These are phyloP conservation scores for Epizoanthus rinbou DNA, from an alignment of 92 coral and sea anemone genomes.

Conservation along the genomic window DNA sequence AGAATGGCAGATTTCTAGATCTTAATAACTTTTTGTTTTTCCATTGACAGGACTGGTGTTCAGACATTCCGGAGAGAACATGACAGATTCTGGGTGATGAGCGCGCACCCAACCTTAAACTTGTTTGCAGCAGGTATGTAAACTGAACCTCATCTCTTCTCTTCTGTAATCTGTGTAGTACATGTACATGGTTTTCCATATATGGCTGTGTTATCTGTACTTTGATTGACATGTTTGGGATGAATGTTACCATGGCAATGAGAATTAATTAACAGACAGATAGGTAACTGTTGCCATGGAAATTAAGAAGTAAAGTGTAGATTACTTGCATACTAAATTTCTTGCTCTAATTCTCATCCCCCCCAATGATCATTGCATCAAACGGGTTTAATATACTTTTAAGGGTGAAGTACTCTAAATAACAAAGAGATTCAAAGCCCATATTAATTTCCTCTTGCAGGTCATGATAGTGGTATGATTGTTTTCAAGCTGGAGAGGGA, in stretches of 20 bases:
- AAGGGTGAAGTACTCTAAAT: neutral
- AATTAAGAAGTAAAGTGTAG: too few species aligned
- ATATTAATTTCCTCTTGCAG: constrained; percentile 39
- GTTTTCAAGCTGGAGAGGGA: constrained; percentile 97
- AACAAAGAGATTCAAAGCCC: neutral
- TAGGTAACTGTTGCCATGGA: too few species aligned
- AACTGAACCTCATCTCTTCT: too few species aligned
- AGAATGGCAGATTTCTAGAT: neutral
- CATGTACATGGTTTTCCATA: too few species aligned
- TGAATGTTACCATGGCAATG: too few species aligned
- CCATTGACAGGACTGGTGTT: constrained; percentile 84
- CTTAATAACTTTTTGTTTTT: neutral
- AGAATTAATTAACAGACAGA: too few species aligned
- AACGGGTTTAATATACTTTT: neutral
- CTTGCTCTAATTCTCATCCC: too few species aligned
- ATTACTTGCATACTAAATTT: too few species aligned
- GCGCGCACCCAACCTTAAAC: constrained; percentile 95
- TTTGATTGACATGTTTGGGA: too few species aligned
- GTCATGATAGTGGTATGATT: constrained; percentile 99
- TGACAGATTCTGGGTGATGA: constrained; percentile 97
- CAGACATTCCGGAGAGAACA: constrained; percentile 98
- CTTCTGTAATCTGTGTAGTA: too few species aligned
- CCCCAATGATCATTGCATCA: too few species aligned
- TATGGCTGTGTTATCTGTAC: too few species aligned
- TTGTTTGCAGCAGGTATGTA: constrained; percentile 95